phyloP scores from a whole-genome alignment of 2,888 invertebrate genomes.

The Apoderus coryli region DNA sequence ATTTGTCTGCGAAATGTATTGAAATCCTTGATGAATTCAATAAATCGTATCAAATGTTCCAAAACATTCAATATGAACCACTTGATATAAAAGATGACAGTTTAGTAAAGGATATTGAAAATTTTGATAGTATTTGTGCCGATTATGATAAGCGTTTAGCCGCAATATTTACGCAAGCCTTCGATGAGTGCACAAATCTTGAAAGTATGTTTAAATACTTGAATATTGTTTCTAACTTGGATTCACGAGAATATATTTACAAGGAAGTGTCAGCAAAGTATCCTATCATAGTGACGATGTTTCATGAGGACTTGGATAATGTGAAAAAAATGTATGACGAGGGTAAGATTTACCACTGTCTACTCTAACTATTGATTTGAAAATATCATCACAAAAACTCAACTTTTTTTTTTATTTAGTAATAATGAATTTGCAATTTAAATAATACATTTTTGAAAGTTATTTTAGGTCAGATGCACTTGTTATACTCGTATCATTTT shows the following conservation, averaged over 20 bases:
- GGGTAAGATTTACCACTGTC: no score
- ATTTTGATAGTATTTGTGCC: conserved; percentile 45
- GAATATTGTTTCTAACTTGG: conserved; percentile 43
- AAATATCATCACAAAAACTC: no score
- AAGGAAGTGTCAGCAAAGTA: conserved; percentile 55
- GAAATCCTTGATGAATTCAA: conserved; percentile 29
- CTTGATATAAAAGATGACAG: conserved; percentile 50
- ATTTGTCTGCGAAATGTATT: conserved; percentile 26
- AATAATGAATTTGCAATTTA: no score
- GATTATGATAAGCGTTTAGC: conserved; percentile 68
- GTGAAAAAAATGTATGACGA: conserved; percentile 49
- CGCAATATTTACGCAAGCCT: conserved; percentile 63
- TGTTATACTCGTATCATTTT: no score
- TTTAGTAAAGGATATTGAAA: conserved; percentile 49
- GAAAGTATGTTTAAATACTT: conserved; percentile 46
- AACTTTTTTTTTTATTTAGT: no score
- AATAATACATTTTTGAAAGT: no score
- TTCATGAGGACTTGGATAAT: conserved; percentile 48
- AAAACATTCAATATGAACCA: conserved; percentile 56
- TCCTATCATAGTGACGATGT: conserved; percentile 44
- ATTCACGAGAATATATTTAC: conserved; percentile 60
- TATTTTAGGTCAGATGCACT: no score
- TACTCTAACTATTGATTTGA: no score
- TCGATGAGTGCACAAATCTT: conserved; percentile 62
- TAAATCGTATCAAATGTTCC: conserved; percentile 31